Evolutionary conservation across 2,888 invertebrate genomes (phyloP).

Genomic region (Amphipoea lucens): DNA sequence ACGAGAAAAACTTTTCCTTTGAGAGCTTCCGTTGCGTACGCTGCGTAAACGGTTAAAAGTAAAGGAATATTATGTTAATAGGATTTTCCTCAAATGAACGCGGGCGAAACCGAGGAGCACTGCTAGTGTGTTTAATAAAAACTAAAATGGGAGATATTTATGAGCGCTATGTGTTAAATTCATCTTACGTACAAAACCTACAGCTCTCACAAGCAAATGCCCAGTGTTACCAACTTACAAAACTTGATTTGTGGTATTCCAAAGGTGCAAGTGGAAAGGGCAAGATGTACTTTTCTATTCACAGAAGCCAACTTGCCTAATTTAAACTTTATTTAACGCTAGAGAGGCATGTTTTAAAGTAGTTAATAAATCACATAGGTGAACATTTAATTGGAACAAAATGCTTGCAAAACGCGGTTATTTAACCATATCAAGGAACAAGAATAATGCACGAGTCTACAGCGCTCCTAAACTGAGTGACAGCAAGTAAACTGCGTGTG

Average conservation of each 20-base stretch:
- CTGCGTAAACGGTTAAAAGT: too few species aligned
- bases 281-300: background rate
- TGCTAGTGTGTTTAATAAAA: too few species aligned
- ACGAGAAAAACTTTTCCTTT: too few species aligned
- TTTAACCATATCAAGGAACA: background rate
- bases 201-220: background rate
- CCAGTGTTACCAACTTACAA: background rate
- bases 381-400: background rate
- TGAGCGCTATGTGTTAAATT: background rate
- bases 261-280: background rate
- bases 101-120: too few species aligned
- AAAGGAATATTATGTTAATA: too few species aligned
- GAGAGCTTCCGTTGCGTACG: too few species aligned
- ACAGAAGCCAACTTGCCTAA: background rate
- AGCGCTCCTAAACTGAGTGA: conserved; percentile 11
- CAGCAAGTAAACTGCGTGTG: conserved; percentile 33
- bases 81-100: too few species aligned
- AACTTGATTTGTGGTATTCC: background rate
- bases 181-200: background rate
- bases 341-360: conserved; percentile 18
- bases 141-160: too few species aligned
- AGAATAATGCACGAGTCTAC: background rate
- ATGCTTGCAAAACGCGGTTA: background rate
- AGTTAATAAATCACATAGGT: background rate
- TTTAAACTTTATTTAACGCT: background rate